phyloP scores from a whole-genome alignment of 2,888 invertebrate species.

The Camponotus fellah region DNA sequence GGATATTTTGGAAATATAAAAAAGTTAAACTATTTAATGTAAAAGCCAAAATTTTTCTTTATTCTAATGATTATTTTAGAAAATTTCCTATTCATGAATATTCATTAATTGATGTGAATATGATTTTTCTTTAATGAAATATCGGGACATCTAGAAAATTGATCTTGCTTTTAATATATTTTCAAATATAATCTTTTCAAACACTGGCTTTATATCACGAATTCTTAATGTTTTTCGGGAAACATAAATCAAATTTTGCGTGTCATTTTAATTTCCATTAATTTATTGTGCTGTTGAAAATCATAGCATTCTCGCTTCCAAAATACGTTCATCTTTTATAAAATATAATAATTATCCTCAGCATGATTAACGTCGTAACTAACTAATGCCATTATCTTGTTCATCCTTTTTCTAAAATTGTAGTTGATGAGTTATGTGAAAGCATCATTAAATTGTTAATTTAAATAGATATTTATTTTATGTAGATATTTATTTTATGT shows the following conservation, averaged over 20 bases:
- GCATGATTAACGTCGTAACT: slow-evolving; percentile 30
- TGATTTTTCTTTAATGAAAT: not conserved
- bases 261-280: slow-evolving; percentile 8
- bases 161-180: not conserved
- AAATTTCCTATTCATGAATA: not conserved
- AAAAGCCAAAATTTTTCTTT: not conserved
- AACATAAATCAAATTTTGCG: slow-evolving; percentile 27
- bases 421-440: slow-evolving; percentile 19
- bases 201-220: not conserved
- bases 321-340: slow-evolving; percentile 7
- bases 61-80: not conserved
- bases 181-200: not conserved
- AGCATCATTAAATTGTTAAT: slow-evolving; percentile 42
- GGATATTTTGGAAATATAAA: not conserved
- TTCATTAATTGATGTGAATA: not conserved
- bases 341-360: slow-evolving; percentile 45
- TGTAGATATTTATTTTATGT: slow-evolving; percentile 25
- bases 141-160: not conserved
- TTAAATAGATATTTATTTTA: slow-evolving; percentile 17
- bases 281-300: slow-evolving; percentile 25
- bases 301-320: not conserved
- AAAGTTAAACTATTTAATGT: not conserved
- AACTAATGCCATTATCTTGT: slow-evolving; percentile 34
- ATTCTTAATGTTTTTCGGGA: slow-evolving; percentile 14
- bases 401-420: slow-evolving; percentile 22